Conservation (phyloP, 2,113 vertebrate species). For the Manacus vitellinus region DNA sequence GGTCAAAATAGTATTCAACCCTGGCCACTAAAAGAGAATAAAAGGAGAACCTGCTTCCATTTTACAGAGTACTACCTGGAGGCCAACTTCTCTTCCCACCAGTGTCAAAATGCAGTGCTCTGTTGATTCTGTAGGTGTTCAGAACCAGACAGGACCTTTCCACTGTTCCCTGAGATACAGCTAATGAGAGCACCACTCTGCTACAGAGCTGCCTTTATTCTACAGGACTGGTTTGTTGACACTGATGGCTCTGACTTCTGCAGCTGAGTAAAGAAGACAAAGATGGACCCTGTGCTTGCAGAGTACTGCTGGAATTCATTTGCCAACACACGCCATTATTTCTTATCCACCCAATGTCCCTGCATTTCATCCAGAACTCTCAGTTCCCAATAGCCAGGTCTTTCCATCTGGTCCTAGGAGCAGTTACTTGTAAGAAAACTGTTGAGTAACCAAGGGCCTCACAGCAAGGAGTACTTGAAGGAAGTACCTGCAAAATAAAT, state of each 20-base stretch:
- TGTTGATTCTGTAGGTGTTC: neutral
- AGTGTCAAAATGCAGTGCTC: neutral
- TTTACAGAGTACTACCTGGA: neutral
- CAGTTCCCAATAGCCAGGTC: neutral
- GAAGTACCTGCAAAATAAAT: neutral
- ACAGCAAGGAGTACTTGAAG: neutral
- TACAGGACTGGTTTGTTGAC: neutral
- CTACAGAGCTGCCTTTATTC: neutral
- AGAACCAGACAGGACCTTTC: neutral
- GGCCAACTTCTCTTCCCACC: neutral
- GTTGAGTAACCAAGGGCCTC: neutral
- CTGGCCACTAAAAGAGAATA: neutral
- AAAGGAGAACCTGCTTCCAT: neutral
- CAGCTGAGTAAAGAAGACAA: neutral
- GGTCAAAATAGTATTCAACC: neutral
- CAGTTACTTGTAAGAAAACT: neutral
- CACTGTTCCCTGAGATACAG: neutral
- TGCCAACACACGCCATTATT: neutral
- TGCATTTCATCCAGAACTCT: neutral
- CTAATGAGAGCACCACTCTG: neutral
- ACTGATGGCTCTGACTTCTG: neutral
- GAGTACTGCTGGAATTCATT: neutral
- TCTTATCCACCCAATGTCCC: neutral
- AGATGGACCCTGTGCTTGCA: neutral
- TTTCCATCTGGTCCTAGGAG: neutral